phyloP scores from a whole-genome alignment of 2,888 invertebrate species.

The Parnassius smintheus region DNA sequence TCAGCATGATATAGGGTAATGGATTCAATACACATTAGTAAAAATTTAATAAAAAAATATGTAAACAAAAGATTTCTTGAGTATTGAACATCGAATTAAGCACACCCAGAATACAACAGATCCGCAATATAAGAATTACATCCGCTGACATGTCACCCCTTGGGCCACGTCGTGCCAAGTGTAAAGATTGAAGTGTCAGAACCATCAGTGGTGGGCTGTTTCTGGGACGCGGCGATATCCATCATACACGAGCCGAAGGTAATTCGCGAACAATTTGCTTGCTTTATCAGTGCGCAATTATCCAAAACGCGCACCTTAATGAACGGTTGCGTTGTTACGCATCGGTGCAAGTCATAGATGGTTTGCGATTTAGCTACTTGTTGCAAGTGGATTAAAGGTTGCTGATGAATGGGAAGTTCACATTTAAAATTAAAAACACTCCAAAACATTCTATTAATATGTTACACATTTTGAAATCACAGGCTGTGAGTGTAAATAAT shows the following conservation, averaged over 20 bases:
- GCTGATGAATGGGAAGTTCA: no score
- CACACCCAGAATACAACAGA: no score
- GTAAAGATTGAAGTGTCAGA: slow-evolving; percentile 27
- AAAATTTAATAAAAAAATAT: no score
- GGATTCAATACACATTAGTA: no score
- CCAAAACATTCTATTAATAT: no score
- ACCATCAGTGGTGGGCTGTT: slow-evolving; percentile 35
- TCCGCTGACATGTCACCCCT: not conserved
- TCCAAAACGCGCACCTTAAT: slow-evolving; percentile 72
- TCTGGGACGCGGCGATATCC: slow-evolving; percentile 63
- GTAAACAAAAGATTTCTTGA: no score
- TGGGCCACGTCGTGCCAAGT: slow-evolving; percentile 5
- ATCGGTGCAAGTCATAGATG: slow-evolving; percentile 1
- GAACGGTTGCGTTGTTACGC: slow-evolving; percentile 61
- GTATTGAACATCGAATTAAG: no score
- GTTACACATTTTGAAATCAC: no score
- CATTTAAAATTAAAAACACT: no score
- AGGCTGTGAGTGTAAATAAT: no score
- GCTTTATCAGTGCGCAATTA: slow-evolving; percentile 78
- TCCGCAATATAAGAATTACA: not conserved
- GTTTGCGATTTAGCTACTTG: not conserved
- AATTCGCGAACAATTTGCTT: slow-evolving; percentile 77
- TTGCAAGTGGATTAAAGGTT: no score
- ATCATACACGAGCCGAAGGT: slow-evolving; percentile 58
- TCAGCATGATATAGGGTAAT: no score